Base-by-base conservation (phyloP, 1,140 invertebrate genomes). In the Drosophila mayri region DNA sequence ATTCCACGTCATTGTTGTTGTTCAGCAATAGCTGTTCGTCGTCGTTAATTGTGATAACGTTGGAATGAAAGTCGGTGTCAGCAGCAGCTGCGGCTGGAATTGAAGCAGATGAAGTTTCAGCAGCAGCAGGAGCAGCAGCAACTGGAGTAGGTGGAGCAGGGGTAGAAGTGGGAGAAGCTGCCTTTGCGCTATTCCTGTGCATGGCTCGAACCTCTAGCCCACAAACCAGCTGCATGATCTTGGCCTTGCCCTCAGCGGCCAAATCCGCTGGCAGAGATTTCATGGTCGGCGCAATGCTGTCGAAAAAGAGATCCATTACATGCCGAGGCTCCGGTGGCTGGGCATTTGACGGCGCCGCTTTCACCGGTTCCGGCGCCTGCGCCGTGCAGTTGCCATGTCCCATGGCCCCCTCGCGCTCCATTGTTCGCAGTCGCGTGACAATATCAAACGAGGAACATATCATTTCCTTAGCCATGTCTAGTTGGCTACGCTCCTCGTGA, bases 201-300 rank as follows among this genome's bases (percentile, higher is more conserved):
- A 90, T 62, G 25, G 71, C 71, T 4, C 82, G 73, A 22, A 92
- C 38, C 41, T 92, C 91, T 14, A 92, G 32, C 16, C 88, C 85
- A 37, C 76, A 86, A 0, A 92, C 85, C 0, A 87, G 71, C 61
- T 92, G 87, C 91, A 92, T 92, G 7, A 92, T 90, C 22, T 90
- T 90, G 1, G 82, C 49, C 43, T 92, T 91, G 5, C 87, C 91
- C 28, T 92, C 91, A 22, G 91, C 84, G 3, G 77, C 91, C 41
- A 92, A 55, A 57, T 92, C 91, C 0, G 59, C 20, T 0, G 91
- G 91, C 46, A 92, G 60, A 1, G 47, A 40, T n/a, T 92, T 92
- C 72, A 92, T 85, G 0, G 84, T 92, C 32, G 91, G 84, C 11
- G 77, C 52, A 22, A 92, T 79, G 44, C 91, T 92, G 16, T 92